Evolutionary conservation across 2,797 vertebrate genomes (phyloP), one percentile per base, ranked within the genome.

Genomic region (Helarctos malayanus): DNA sequence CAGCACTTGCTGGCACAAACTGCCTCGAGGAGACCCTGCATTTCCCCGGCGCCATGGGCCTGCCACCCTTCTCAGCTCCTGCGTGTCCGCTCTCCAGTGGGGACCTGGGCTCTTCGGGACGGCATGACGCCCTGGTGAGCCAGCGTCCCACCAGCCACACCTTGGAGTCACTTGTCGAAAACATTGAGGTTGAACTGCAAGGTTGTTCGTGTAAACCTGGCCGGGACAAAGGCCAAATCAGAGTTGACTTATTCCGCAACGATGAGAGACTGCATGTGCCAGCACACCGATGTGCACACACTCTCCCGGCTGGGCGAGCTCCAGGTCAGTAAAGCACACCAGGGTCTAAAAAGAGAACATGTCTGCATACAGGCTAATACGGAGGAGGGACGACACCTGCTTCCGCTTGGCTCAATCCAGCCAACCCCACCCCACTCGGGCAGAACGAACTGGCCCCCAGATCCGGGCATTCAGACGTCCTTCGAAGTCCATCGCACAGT

Each of bases 121-220:
- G 0, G 23, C 47, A 7, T 0, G 11, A 59, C 0, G 0, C 19
- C 71, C 56, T 3, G 63, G 73, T 0, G 0, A n/a, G 45, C 1
- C 2, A 61, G 16, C 18, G 1, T 6, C 14, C 41, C 9, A 23
- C 7, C 10, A 16, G 38, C 25, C 2, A 18, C 29, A 2, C 25
- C 14, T 5, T 32, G 35, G 76, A 75, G 82, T 10, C 57, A 11
- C 14, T 35, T 57, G 32, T 15, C 3, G 9, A 16, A 89, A 59
- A 73, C 0, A 9, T 12, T 4, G 4, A 16, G 29, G 27, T 16
- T 57, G 69, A 83, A 59, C 32, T 0, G 18, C 1, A 6, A 65
- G 38, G 68, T 2, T 49, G 38, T 95, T 91, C 83, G 54, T 84
- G 65, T 94, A 88, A 88, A 88, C 47, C 68, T 6, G 10, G 27